Conservation (phyloP, 1,140 invertebrate species). For the Euwallacea fornicatus region DNA sequence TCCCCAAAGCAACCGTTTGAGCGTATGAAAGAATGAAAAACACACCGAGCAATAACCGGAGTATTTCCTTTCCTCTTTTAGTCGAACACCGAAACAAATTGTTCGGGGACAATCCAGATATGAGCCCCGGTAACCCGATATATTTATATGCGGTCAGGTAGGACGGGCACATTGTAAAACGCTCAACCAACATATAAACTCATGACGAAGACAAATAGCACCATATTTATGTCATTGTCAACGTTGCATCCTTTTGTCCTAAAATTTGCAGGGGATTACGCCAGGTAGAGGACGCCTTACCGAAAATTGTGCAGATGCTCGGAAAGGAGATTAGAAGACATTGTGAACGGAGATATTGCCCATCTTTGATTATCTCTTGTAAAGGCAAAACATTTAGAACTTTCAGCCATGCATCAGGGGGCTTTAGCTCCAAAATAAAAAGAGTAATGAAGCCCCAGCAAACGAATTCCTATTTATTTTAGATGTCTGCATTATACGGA, state of each 20-base stretch:
- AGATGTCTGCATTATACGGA: slow-evolving; percentile 31
- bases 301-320: slow-evolving; percentile 29
- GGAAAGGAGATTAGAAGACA: slow-evolving; percentile 13
- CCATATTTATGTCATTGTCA: slow-evolving; percentile 38
- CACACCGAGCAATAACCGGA: slow-evolving; percentile 24
- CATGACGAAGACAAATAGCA: slow-evolving; percentile 26
- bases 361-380: too few species aligned
- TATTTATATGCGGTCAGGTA: slow-evolving; percentile 36
- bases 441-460: slow-evolving; percentile 17
- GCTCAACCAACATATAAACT: slow-evolving; percentile 3
- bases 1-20: slow-evolving; percentile 21
- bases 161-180: slow-evolving; percentile 24
- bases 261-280: slow-evolving; percentile 35
- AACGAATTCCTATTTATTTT: slow-evolving; percentile 28
- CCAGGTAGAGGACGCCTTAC: slow-evolving; percentile 29
- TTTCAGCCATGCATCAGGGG: neutral
- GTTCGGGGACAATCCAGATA: slow-evolving; percentile 35
- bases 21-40: slow-evolving; percentile 27
- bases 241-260: slow-evolving; percentile 38
- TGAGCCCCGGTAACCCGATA: slow-evolving; percentile 34
- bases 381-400: too few species aligned
- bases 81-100: slow-evolving; percentile 34
- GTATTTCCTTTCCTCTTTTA: slow-evolving; percentile 34
- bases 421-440: slow-evolving; percentile 21
- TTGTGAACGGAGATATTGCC: neutral